Evolutionary conservation across 2,888 invertebrate genomes (phyloP), one percentile per base, ranked within the genome.

Genomic region (Ethmia dodecea): DNA sequence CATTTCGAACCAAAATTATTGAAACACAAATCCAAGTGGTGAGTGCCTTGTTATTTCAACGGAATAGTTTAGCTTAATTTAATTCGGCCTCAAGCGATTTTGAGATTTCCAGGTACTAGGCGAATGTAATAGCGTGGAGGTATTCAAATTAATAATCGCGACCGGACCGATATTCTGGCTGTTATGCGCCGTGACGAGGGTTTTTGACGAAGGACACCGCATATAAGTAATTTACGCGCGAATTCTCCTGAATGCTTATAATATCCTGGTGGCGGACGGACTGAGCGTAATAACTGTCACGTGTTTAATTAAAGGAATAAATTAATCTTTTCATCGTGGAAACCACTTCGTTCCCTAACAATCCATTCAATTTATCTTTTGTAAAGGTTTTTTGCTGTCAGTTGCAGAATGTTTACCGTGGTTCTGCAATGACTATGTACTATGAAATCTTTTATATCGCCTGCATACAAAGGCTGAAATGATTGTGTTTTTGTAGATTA

Each of bases 131-230:
- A 9, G 49, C 38, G 39, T 37, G 48, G 52, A 51, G 52, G 59
- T 60, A 65, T 65, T 66, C 60, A 54, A 32, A 31, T 37, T 28
- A 10, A 31, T 32, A 27, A 31, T 51, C 53, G 43, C 51, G 43
- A 47, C 55, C 54, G 57, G 52, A 41, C 54, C 51, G 58, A 57
- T 61, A 59, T 60, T 66, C 62, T 57, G 56, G 56, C 57, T 51
- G 58, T 66, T 62, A 55, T 65, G 58, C 52, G 45, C 47, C 44
- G 51, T 73, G 77, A 78, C 65, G 60, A 75, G 76, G 77, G 77
- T 74, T 58, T 57, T 66, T 68, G 67, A 77, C 64, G 61, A 63
- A 60, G 69, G 70, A 52, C 50, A 55, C 57, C 63, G 55, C 54
- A 58, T 62, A 55, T 57, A 54, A 67, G 60, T 66, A 57, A 76